Evolutionary conservation across 2,888 invertebrate species (phyloP).

Genomic region (Perithous albicinctus): DNA sequence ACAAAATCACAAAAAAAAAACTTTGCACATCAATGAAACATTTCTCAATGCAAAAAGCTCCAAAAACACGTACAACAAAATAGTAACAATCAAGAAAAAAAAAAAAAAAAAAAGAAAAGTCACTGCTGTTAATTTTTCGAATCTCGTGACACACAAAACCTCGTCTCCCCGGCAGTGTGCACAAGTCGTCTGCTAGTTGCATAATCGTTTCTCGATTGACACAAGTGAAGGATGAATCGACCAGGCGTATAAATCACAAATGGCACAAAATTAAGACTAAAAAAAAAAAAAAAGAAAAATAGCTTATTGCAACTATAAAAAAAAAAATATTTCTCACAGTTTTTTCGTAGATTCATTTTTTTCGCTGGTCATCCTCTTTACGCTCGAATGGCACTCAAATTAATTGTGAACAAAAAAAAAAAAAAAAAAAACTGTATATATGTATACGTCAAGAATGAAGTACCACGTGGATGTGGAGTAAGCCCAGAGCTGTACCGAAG

Average conservation of each 20-base stretch:
- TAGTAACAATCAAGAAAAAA: no score
- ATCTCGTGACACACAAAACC: background rate
- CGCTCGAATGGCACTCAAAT: no score
- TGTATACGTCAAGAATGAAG: no score
- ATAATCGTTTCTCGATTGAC: conserved; percentile 21
- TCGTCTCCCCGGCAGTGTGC: background rate
- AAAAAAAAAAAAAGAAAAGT: background rate
- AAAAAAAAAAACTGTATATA: no score
- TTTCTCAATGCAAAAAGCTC: no score
- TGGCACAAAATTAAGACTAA: background rate
- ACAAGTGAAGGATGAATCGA: background rate
- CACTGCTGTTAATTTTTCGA: background rate
- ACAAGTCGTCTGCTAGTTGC: conserved; percentile 36
- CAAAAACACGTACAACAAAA: background rate
- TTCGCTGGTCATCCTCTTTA: conserved; percentile 40
- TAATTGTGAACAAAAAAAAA: no score
- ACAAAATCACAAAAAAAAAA: no score
- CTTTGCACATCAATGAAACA: no score
- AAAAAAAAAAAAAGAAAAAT: no score
- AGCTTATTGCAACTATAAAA: background rate
- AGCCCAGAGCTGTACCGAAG: background rate
- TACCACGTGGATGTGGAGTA: conserved; percentile 14
- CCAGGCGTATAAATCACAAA: background rate
- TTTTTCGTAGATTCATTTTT: conserved; percentile 26
- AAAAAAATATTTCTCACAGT: conserved; percentile 46